These are phyloP conservation scores for Archocentrus centrarchus DNA, from an alignment of 2,113 vertebrate species.

Conservation along the genomic window DNA sequence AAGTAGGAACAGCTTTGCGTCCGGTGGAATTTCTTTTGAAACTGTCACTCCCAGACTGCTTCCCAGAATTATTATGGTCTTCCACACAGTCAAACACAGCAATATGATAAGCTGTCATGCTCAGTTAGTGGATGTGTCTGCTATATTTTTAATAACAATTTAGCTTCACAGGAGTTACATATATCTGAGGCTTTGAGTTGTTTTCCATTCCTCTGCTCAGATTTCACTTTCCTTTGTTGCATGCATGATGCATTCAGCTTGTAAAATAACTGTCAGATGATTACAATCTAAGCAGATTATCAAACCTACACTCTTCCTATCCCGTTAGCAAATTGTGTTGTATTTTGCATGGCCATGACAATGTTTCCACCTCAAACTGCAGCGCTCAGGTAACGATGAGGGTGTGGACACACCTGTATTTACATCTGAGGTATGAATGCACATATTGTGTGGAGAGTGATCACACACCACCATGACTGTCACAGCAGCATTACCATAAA, in stretches of 20 bases:
- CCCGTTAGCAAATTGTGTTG: background rate
- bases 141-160: too few relatives aligned
- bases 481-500: background rate
- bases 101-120: background rate
- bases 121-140: background rate
- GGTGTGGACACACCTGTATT: background rate
- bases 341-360: background rate
- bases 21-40: background rate
- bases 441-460: background rate
- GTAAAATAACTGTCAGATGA: background rate
- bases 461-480: background rate
- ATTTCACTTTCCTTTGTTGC: background rate
- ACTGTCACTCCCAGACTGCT: background rate
- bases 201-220: background rate
- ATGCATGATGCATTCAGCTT: background rate
- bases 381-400: background rate
- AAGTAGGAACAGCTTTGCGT: background rate
- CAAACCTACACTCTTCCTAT: background rate
- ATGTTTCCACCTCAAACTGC: background rate
- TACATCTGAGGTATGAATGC: background rate
- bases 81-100: background rate
- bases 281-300: background rate
- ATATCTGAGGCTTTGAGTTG: too few relatives aligned
- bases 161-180: too few relatives aligned
- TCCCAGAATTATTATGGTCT: background rate